Evolutionary conservation across 2,113 vertebrate species (phyloP).

Genomic region (Tonatia bakeri): DNA sequence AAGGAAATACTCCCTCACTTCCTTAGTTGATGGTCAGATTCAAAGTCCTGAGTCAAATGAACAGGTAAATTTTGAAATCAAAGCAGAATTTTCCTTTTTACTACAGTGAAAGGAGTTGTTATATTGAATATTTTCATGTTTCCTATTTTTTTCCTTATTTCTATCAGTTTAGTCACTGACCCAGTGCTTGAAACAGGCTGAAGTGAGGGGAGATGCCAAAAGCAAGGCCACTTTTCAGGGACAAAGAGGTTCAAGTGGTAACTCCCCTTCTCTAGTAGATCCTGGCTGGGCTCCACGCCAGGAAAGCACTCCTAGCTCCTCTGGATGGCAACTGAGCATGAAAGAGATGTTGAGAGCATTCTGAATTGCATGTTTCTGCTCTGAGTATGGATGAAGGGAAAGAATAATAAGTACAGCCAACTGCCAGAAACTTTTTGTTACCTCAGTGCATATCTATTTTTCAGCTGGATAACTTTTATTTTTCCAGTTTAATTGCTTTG

Average conservation of each 20-base stretch:
- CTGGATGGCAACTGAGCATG: not conserved
- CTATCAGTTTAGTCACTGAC: not conserved
- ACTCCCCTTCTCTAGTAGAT: not conserved
- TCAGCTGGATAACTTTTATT: conserved; percentile 19
- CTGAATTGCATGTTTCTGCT: not conserved
- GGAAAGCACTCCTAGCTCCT: not conserved
- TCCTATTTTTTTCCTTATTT: not conserved
- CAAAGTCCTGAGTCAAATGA: not conserved
- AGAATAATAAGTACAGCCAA: not conserved
- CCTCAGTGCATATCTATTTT: not conserved
- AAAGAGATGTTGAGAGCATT: not conserved
- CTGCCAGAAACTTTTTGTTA: not conserved
- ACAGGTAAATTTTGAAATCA: not conserved
- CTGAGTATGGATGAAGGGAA: not conserved
- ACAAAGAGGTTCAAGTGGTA: conserved; percentile 5
- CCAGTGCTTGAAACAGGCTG: not conserved
- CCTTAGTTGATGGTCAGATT: not conserved
- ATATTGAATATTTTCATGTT: not conserved
- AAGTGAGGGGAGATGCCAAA: not conserved
- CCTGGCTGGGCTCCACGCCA: not conserved
- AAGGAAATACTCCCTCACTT: not conserved
- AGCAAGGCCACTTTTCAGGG: not conserved
- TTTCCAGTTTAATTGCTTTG: conserved; percentile 44
- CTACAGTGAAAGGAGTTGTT: not conserved
- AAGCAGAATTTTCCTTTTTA: not conserved